Evolutionary conservation across 2,888 invertebrate species (phyloP), one percentile per base, ranked within the genome.

Genomic region (Andrena dorsata): DNA sequence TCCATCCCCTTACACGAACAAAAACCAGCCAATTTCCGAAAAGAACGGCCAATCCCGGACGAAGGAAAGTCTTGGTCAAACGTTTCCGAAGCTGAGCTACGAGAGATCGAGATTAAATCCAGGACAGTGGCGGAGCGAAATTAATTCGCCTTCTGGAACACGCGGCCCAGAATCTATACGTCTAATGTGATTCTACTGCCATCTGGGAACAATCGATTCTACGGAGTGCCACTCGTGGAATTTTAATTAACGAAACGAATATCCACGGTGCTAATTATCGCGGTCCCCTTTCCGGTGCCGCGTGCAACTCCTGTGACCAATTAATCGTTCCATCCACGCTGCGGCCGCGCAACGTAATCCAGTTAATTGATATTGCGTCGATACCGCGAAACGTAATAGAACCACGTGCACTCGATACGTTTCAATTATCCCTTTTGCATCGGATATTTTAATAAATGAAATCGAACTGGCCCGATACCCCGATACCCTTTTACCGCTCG

Each of bases 221-320:
- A 23, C 26, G 53, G 64, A 23, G 20, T 41, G 4, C 13, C 41
- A 23, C 28, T 49, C 30, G 76, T n/a, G 49, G 71, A 84, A 86
- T 86, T 84, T 86, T 84, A 86, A 86, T 86, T 76, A 84, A 77
- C 56, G 58, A 74, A 84, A 77, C 56, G 58, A 74, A 84, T 58
- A 78, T 66, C 26, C 60, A 3, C 32, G 49, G 32, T 41, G 72
- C 73, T 76, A 86, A 86, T 84, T 86, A 86, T 76, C 66, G 76
- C 51, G 20, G 56, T 20, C 49, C 56, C n/a, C 68, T 80, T 76
- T 73, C 47, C 51, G 63, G 35, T 68, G 60, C 51, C 78, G 41
- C 51, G 63, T 63, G 30, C 56, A 63, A 47, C 35, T 72, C 63
- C 71, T 71, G 69, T 47, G 56, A 65, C 58, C 63, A 73, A 77